Conservation (phyloP, 2,797 vertebrate species). For the Chrysocyon brachyurus region DNA sequence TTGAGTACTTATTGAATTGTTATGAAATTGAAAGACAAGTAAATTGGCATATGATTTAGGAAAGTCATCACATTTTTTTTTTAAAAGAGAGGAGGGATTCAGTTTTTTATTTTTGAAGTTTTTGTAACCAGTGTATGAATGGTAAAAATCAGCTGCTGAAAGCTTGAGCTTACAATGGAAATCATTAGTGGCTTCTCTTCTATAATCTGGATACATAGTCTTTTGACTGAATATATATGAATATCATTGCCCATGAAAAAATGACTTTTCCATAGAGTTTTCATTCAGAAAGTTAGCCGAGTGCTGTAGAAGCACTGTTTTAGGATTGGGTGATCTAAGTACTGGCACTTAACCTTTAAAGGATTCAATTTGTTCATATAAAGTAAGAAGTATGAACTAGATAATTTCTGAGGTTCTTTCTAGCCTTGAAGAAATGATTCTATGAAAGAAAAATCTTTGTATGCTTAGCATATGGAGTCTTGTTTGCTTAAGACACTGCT, state of each 20-base stretch:
- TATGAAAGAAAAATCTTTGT: background rate
- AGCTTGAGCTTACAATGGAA: background rate
- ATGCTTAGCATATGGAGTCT: background rate
- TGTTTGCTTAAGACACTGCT: background rate
- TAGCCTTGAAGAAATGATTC: background rate
- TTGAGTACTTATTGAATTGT: slow-evolving; percentile 27
- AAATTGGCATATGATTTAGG: background rate
- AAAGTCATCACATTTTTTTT: background rate
- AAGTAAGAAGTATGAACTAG: background rate
- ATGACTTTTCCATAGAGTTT: background rate
- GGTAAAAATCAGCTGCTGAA: background rate
- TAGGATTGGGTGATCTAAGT: background rate
- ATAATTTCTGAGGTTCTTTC: background rate
- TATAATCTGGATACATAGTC: background rate
- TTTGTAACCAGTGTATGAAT: background rate
- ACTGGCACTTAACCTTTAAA: background rate
- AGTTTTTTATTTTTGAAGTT: slow-evolving; percentile 54
- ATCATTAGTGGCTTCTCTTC: background rate
- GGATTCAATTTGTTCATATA: background rate
- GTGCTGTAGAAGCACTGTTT: background rate
- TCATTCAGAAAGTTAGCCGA: slow-evolving; percentile 1
- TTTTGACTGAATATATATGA: slow-evolving; percentile 6
- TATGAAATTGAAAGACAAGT: slow-evolving; percentile 37
- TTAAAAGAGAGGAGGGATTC: background rate
- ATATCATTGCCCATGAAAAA: background rate